Evolutionary conservation across 2,113 vertebrate genomes (phyloP).

Genomic region (Euleptes europaea): DNA sequence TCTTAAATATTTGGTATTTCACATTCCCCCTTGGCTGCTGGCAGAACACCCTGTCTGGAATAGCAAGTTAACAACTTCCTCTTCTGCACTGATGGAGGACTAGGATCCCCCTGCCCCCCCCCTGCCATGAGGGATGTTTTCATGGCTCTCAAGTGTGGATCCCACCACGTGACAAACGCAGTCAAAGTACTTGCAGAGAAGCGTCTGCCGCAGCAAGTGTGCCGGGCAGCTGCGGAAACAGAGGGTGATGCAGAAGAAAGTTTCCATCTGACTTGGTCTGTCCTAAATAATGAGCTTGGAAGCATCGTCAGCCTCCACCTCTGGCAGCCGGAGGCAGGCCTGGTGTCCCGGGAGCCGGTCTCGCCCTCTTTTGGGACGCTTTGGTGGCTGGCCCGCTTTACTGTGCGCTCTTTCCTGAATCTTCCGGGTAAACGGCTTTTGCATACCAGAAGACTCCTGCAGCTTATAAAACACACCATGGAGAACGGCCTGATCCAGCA

Average conservation of each 20-base stretch:
- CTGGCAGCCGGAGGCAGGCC: slow-evolving; percentile 56
- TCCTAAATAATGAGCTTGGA: slow-evolving; percentile 54
- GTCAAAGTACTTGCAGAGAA: slow-evolving; percentile 24
- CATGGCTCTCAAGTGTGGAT: slow-evolving; percentile 43
- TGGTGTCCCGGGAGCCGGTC: slow-evolving; percentile 50
- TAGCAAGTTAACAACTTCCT: slow-evolving; percentile 67
- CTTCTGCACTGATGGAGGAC: slow-evolving; percentile 50
- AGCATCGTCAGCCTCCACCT: slow-evolving; percentile 64
- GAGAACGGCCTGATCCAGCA: too few relatives aligned
- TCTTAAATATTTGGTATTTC: slow-evolving; percentile 51
- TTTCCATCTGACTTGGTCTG: slow-evolving; percentile 61
- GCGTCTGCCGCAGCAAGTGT: slow-evolving; percentile 33
- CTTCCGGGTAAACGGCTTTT: neutral
- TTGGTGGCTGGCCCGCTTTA: neutral
- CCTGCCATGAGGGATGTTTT: slow-evolving; percentile 35
- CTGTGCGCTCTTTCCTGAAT: neutral
- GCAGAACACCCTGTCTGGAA: slow-evolving; percentile 63
- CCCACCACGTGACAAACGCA: slow-evolving; percentile 28
- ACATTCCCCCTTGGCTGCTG: slow-evolving; percentile 20
- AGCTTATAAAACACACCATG: neutral
- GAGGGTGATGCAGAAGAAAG: slow-evolving; percentile 23
- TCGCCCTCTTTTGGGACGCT: neutral
- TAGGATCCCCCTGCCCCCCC: slow-evolving; percentile 40
- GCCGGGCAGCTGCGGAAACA: slow-evolving; percentile 27
- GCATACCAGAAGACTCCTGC: accelerated